Conservation (phyloP, 1,140 invertebrate species). For the Eufriesea mexicana region DNA sequence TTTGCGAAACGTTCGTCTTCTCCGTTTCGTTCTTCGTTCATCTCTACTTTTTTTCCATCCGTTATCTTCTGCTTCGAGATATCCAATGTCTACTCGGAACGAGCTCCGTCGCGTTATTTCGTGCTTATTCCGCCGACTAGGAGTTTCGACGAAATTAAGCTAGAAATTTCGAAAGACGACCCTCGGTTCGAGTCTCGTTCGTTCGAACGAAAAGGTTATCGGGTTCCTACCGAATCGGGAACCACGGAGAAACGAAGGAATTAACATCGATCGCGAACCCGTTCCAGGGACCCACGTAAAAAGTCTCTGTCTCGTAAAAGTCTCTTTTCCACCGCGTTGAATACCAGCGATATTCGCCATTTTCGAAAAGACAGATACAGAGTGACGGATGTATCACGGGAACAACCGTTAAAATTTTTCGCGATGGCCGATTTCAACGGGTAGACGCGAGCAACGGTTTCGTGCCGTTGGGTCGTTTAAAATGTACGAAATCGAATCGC, state of each 20-base stretch:
- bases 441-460: background rate
- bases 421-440: too few species aligned
- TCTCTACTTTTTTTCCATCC: background rate
- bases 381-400: background rate
- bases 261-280: constrained; percentile 26
- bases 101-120: constrained; percentile 2
- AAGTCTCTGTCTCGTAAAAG: background rate
- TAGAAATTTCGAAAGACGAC: background rate
- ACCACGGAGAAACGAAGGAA: background rate
- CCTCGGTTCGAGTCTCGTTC: too few species aligned
- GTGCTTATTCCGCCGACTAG: background rate
- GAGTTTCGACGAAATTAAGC: constrained; percentile 1
- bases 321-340: background rate
- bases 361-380: background rate
- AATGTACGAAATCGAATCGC: background rate
- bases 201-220: too few species aligned
- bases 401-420: constrained; percentile 3
- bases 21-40: background rate
- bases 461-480: background rate
- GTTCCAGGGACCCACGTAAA: rapidly evolving
- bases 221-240: background rate
- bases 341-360: background rate
- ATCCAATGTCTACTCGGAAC: background rate
- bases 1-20: too few species aligned
- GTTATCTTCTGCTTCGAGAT: constrained; percentile 34